Evolutionary conservation across 1,140 invertebrate species (phyloP).

Genomic region (Eurosta solidaginis): DNA sequence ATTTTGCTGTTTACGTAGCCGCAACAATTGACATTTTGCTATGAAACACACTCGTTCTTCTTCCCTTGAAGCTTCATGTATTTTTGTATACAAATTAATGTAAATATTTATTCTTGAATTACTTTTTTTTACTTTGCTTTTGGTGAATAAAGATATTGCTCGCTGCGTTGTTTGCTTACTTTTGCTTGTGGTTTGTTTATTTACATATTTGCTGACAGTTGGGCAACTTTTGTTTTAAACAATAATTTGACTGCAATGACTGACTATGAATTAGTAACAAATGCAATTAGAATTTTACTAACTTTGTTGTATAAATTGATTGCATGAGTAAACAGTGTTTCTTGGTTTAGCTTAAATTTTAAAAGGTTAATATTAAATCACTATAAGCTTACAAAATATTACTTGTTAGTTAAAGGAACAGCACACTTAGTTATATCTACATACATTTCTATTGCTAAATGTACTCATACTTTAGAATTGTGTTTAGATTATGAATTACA

Average conservation of each 20-base stretch:
- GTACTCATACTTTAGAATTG: too few species aligned
- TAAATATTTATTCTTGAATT: conserved; percentile 2
- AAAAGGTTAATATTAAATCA: too few species aligned
- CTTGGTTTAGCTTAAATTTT: too few species aligned
- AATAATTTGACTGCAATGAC: neutral
- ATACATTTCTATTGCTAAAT: too few species aligned
- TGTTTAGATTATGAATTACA: too few species aligned
- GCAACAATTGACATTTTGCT: neutral
- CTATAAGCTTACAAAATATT: too few species aligned
- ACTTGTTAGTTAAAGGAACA: too few species aligned
- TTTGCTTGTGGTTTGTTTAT: neutral
- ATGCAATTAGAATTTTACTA: too few species aligned
- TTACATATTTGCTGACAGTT: conserved; percentile 13
- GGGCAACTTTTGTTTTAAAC: neutral
- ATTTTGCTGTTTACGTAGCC: neutral
- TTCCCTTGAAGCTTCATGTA: neutral
- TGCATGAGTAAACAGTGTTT: too few species aligned
- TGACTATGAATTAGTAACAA: neutral
- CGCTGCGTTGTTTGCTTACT: neutral
- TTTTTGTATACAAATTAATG: neutral
- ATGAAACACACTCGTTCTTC: neutral
- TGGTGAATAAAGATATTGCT: neutral
- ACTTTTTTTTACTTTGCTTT: neutral
- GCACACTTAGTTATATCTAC: too few species aligned
- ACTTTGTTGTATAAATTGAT: too few species aligned